Base-by-base conservation (phyloP, 2,113 vertebrate genomes). In the Oxygymnocypris stewartii region DNA sequence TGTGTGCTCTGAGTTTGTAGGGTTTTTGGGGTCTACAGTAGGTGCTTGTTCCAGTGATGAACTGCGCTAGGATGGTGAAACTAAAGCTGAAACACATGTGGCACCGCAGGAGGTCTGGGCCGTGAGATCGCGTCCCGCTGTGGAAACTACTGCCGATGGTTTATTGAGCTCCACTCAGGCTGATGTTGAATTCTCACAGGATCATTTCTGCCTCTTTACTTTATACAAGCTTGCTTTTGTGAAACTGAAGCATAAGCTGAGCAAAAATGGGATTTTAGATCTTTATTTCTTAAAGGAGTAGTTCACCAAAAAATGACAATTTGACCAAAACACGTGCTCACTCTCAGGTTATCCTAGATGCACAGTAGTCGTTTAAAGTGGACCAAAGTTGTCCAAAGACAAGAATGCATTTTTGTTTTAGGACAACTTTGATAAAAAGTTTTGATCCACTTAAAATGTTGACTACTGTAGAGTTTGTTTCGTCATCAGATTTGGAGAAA, bases 131-230 rank as follows among this genome's bases (percentile, higher is more conserved):
- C 51, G 74, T 88, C 84, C 89, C 44, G 79, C 91, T 90, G 90
- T 88, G 90, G 92, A 90, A 91, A 89, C 87, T 79, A 89, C 91
- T 75, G 92, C 91, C 85, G 84, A 78, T 84, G 92, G 90, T 93
- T 93, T 90, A 92, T 92, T 90, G 93, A 93, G 63, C 89, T 90
- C 84, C 31, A 74, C 89, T 88, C 59, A 89, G 80, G 86, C 77
- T 86, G 87, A 87, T 89, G 85, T 89, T 81, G 67, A 81, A 80
- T 87, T 89, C 86, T 88, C 86, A 42, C 57, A 61, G 35, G 57
- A 85, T 25, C 79, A 65, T 18, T 49, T 2, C 47, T 79, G 28
- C 69, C 57, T 79, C 84, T 79, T 88, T 49, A 79, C 54, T 75
- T 57, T n/a, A 42, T 40, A n/a, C 75, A 57, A 67, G 35, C 79